These are phyloP conservation scores for Enteromius radiatus DNA, from an alignment of 2,797 vertebrate genomes.

Conservation along the genomic window DNA sequence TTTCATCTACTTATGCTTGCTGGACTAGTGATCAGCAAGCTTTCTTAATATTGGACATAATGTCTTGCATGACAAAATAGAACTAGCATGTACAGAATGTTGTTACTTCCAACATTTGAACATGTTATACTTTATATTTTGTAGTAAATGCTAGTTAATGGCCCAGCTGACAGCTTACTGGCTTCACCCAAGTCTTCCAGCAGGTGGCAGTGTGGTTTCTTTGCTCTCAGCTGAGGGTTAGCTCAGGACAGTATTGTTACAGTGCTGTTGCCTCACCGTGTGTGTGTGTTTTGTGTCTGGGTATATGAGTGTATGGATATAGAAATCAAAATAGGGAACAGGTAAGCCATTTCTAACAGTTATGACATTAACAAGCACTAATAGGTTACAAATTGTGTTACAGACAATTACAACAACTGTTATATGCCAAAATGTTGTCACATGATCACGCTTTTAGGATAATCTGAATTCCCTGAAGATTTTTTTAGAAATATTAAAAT, in stretches of 20 bases:
- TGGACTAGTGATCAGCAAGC: background rate
- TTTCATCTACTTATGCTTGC: conserved; percentile 12
- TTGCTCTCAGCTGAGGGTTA: conserved; percentile 27
- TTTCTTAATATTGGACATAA: background rate
- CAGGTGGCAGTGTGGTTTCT: conserved; percentile 53
- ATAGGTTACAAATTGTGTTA: background rate
- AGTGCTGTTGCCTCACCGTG: conserved; percentile 38
- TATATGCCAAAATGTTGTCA: background rate
- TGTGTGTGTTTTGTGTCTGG: conserved; percentile 11
- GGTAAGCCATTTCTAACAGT: conserved; percentile 7
- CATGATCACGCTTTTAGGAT: background rate
- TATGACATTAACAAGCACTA: conserved; percentile 1
- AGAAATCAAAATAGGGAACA: conserved; percentile 25
- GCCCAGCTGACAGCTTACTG: background rate
- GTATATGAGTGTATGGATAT: conserved; percentile 1
- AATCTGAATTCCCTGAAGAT: background rate
- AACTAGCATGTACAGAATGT: background rate
- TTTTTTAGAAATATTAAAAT: background rate
- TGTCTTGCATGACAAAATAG: background rate
- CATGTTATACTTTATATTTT: background rate
- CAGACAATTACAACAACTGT: background rate
- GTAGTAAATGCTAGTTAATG: background rate
- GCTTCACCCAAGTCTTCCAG: conserved; percentile 11
- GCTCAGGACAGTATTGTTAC: conserved; percentile 45
- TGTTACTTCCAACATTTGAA: background rate